Conservation (phyloP, 2,888 invertebrate species). For the Suillia variegata region DNA sequence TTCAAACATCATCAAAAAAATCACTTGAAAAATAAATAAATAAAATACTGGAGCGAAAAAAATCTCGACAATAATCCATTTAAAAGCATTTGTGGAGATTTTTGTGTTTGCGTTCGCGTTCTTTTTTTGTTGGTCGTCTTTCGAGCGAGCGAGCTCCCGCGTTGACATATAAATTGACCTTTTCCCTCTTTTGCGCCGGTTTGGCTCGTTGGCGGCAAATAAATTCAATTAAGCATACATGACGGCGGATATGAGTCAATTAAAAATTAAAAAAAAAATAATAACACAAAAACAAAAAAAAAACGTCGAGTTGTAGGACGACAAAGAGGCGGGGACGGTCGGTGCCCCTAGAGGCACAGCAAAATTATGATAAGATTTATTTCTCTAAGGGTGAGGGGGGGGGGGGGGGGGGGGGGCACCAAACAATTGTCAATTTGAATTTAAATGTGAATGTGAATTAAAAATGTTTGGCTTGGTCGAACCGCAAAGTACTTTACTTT, state of each 20-base stretch:
- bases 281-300: too few species aligned
- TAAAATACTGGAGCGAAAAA: not conserved
- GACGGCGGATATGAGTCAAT: conserved; percentile 3
- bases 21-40: not conserved
- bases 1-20: not conserved
- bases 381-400: not conserved
- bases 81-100: not conserved
- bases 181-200: conserved; percentile 1
- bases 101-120: not conserved
- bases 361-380: not conserved
- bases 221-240: conserved; percentile 3
- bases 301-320: not conserved
- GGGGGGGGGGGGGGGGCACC: not conserved
- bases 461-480: too few species aligned
- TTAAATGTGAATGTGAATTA: conserved; percentile 20
- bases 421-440: conserved; percentile 31
- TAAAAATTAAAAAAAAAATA: too few species aligned
- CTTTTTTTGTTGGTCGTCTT: not conserved
- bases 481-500: too few species aligned
- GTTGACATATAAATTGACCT: conserved; percentile 1
- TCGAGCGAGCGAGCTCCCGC: not conserved
- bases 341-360: not conserved
- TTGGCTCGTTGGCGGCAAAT: too few species aligned
- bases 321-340: not conserved
- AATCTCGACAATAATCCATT: conserved; percentile 1